Conservation (phyloP, 2,888 invertebrate genomes). For the Melieria omissa region DNA sequence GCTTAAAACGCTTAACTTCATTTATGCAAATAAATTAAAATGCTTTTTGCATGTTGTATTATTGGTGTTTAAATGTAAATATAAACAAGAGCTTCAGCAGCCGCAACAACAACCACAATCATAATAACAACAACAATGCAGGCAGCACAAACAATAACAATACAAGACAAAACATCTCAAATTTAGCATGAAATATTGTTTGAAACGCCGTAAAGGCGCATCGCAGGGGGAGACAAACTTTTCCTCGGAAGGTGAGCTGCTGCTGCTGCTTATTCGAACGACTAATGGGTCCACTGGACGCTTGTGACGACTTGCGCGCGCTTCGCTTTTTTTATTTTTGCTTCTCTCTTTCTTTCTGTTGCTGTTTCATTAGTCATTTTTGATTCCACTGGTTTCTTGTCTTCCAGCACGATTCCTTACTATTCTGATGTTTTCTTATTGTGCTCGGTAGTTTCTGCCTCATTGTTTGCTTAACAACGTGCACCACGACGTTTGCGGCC, state of each 20-base stretch:
- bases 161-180: slow-evolving; percentile 18
- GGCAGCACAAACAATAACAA: not conserved
- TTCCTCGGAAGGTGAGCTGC: too few species aligned
- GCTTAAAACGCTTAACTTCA: slow-evolving; percentile 23
- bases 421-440: slow-evolving; percentile 5
- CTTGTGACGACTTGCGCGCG: not conserved
- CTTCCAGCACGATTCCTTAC: not conserved
- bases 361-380: slow-evolving; percentile 1
- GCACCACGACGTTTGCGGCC: too few species aligned
- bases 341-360: not conserved
- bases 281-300: not conserved
- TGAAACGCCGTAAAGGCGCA: too few species aligned
- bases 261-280: not conserved
- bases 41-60: slow-evolving; percentile 2
- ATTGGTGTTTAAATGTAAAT: slow-evolving; percentile 1
- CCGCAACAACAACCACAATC: slow-evolving; percentile 3
- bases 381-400: not conserved
- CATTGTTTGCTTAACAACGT: slow-evolving; percentile 4
- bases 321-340: not conserved
- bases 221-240: too few species aligned
- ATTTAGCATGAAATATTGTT: slow-evolving; percentile 28
- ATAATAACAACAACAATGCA: not conserved
- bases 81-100: slow-evolving; percentile 2
- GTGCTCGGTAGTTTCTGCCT: not conserved
- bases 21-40: slow-evolving; percentile 24